Base-by-base conservation (phyloP, 2,888 invertebrate species). In the Priocnemis perturbator region DNA sequence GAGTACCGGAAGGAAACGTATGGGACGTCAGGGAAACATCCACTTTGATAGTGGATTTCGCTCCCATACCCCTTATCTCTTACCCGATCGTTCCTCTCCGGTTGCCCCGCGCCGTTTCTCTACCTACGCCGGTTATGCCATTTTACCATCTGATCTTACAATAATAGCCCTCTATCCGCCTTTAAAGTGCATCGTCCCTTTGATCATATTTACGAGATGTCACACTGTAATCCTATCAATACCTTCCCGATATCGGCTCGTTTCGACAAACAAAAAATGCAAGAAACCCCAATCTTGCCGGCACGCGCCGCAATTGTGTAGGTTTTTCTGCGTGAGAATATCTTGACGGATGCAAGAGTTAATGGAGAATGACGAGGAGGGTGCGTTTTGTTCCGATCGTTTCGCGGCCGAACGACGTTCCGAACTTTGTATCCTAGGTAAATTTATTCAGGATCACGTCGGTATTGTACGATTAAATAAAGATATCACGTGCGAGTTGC, bases 41-140 rank as follows among this genome's bases (percentile, higher is more conserved):
- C 60, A 81, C 79, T 84, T 81, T 79, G 83, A 81, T 82, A 81
- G 84, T 83, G 80, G 78, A 84, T 83, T 80, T 81, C 68, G 68
- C n/a, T 66, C 76, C 61, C 59, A 50, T 64, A 45, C 73, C 67
- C 65, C 76, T 75, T 71, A 73, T 65, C 64, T 21, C n/a, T 17
- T 57, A 45, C 23, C 44, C 14, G 47, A 64, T 30, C 57, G 56
- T 59, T 61, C 61, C 58, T 62, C 57, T 60, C 19, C 58, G 7
- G 7, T 23, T 26, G 11, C 37, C 19, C 26, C 56, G n/a, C 56
- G 21, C 19, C 44, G 17, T 15, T 4, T 57, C 37, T 3, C 19
- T 57, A 37, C 37, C 37, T 37, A 37, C 37, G 37, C n/a, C 50
- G 11, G 14, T 37, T 37, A 9, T 37, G 37, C 48, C 1, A 30